These are phyloP conservation scores for Morpho deidamia DNA, from an alignment of 2,888 invertebrate species.

Conservation along the genomic window DNA sequence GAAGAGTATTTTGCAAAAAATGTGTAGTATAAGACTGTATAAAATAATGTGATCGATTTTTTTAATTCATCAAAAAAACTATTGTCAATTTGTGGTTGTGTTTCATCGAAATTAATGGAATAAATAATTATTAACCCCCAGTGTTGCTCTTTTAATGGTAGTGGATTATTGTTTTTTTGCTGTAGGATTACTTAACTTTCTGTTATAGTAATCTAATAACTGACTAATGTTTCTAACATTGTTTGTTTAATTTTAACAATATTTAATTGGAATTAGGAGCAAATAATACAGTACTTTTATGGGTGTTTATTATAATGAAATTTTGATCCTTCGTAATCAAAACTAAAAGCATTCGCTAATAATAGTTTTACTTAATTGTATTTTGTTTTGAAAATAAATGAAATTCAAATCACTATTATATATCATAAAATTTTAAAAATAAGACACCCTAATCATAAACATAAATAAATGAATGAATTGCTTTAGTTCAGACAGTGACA, in stretches of 20 bases:
- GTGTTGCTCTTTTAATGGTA: constrained; percentile 8
- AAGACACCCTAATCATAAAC: not conserved
- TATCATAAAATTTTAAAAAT: not conserved
- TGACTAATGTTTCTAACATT: constrained; percentile 18
- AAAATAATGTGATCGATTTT: not conserved
- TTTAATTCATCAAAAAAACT: not conserved
- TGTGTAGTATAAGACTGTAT: not conserved
- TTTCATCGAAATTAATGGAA: constrained; percentile 6
- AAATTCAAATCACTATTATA: not conserved
- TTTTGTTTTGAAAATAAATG: too few species aligned
- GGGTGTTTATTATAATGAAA: not conserved
- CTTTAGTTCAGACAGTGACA: not conserved
- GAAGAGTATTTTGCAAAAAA: not conserved
- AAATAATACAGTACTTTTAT: not conserved
- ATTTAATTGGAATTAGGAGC: not conserved
- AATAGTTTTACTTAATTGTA: not conserved
- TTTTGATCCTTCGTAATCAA: not conserved
- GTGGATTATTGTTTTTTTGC: constrained; percentile 7
- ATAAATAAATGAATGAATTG: too few species aligned
- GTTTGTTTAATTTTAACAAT: constrained; percentile 5
- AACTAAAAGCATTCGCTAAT: not conserved
- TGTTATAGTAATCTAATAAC: constrained; percentile 7
- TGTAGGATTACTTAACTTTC: not conserved
- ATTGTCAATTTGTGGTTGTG: constrained; percentile 23
- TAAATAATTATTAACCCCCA: constrained; percentile 4